Evolutionary conservation across 1,140 invertebrate species (phyloP), one percentile per base, ranked within the genome.

Genomic region (Sesamia nonagrioides): DNA sequence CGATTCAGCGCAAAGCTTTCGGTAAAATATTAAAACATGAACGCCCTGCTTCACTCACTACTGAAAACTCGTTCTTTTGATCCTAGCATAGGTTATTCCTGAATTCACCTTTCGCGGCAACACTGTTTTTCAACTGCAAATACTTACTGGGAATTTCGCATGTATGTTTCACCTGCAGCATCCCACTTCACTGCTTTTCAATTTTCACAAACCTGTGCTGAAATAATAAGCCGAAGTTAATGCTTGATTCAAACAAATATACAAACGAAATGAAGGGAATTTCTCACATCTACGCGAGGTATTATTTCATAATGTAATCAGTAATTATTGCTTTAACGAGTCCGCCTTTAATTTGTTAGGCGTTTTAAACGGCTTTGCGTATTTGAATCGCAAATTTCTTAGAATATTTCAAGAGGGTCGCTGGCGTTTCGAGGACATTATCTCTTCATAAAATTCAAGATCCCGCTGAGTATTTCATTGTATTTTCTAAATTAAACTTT

Each of bases 381-480:
- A 94, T 95, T 95, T 94, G 93, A 94, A 95, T 94, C 93, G 89
- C 92, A 95, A 95, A 95, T 94, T 94, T 94, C 92, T 94, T 90
- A 92, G 91, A 94, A 94, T 94, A 94, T 94, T 94, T 94, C 89
- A 89, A 88, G 92, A 92, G 91, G 91, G 92, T 89, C 88, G 86
- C 89, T 89, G 83, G 84, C 91, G 91, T 90, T 91, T 91, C 80
- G 89, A 94, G 91, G 90, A 88, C 91, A 94, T 93, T 94, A 94
- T 93, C 91, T 92, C 93, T 91, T 92, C 90, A 93, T 92, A 94
- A 94, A 94, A 93, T 92, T 94, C 92, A 92, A 90, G 89, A 93
- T 91, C 86, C 83, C 80, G 77, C 84, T 81, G 86, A 92, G 89
- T 93, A 89, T 88, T 88, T 88, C 88, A 88, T 89, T 91, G 88